A percentile compares a stretch with the other conserved stretches of the same genome.
Evolutionary conservation across 1,140 invertebrate species (phyloP).

Genomic region (Campodea augens): DNA sequence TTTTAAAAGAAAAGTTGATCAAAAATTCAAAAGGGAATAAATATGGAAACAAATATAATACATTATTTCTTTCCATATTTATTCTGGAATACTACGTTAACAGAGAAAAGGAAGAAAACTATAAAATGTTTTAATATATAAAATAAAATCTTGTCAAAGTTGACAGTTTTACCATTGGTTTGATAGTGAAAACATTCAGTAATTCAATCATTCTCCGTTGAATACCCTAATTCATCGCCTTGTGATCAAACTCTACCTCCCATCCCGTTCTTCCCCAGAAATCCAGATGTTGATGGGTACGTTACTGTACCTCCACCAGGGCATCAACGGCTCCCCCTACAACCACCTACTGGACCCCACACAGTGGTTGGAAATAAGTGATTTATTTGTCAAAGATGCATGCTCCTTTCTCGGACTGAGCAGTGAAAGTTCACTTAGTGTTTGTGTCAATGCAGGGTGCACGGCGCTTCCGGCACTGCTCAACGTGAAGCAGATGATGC

Average conservation of each 20-base stretch:
- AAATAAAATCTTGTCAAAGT: too few species aligned
- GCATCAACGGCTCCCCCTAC: conserved; percentile 63
- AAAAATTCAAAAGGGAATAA: too few species aligned
- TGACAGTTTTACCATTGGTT: too few species aligned
- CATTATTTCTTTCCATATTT: too few species aligned
- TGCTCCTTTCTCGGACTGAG: conserved; percentile 75
- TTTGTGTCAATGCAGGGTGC: conserved; percentile 75
- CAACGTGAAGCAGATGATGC: conserved; percentile 91
- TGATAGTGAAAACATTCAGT: too few species aligned
- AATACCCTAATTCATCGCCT: too few species aligned
- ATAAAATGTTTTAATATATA: too few species aligned
- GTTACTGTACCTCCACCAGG: conserved; percentile 57
- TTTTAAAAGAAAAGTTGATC: too few species aligned
- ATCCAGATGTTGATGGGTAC: conserved; percentile 79
- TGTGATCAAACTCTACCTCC: conserved; percentile 8
- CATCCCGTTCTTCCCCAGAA: conserved; percentile 28
- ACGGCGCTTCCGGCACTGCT: conserved; percentile 79
- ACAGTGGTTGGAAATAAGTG: conserved; percentile 68
- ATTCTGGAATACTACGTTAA: too few species aligned
- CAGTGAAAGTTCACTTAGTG: conserved; percentile 60
- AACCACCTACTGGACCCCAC: conserved; percentile 52
- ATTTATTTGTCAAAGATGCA: conserved; percentile 81
- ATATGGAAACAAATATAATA: too few species aligned
- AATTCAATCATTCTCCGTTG: too few species aligned
- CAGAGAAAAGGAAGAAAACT: too few species aligned